Conservation (phyloP, 1,140 invertebrate genomes). For the Drosophila miranda region DNA sequence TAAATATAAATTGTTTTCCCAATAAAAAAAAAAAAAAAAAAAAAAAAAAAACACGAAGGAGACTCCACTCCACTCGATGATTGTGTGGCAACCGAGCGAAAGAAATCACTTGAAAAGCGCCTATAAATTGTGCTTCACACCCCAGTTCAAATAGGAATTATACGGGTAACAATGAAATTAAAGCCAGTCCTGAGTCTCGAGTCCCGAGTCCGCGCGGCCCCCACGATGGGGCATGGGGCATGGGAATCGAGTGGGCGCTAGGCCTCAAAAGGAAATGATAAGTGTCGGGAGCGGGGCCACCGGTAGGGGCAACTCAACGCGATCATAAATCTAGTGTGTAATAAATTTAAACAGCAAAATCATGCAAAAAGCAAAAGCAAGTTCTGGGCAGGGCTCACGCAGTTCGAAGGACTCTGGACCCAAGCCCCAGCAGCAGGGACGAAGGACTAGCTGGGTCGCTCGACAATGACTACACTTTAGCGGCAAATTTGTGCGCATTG, state of each 20-base stretch:
- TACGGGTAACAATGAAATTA: constrained; percentile 54
- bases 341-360: constrained; percentile 78
- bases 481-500: constrained; percentile 79
- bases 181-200: constrained; percentile 12
- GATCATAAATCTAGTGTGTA: constrained; percentile 78
- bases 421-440: not conserved
- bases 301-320: constrained; percentile 61
- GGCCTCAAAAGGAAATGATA: constrained; percentile 66
- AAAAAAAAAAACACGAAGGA: no score
- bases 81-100: constrained; percentile 39
- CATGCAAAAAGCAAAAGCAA: constrained; percentile 71
- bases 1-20: no score
- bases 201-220: not conserved
- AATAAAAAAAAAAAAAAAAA: no score
- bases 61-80: constrained; percentile 7
- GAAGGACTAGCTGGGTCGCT: constrained; percentile 1
- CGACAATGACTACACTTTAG: constrained; percentile 78
- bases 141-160: constrained; percentile 31
- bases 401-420: constrained; percentile 25
- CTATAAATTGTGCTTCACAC: constrained; percentile 65
- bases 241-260: constrained; percentile 7
- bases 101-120: constrained; percentile 73
- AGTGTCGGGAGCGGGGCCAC: constrained; percentile 25
- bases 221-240: not conserved
- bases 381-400: constrained; percentile 39